These are phyloP conservation scores for Crax fasciolata DNA, from an alignment of 2,797 vertebrate species.

Conservation along the genomic window DNA sequence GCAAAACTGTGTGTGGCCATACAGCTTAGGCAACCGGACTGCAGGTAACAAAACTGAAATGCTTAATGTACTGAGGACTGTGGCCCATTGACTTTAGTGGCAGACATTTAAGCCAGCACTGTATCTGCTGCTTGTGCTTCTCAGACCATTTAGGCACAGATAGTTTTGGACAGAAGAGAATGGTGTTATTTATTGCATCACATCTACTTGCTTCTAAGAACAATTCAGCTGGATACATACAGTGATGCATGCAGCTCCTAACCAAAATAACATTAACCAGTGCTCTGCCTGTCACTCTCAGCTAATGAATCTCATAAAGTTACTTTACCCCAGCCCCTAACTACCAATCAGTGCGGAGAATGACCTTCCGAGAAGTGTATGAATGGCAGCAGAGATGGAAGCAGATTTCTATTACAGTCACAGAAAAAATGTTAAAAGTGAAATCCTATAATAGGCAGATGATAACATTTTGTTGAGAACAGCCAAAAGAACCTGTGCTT, in stretches of 20 bases:
- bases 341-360: background rate
- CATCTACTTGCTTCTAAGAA: background rate
- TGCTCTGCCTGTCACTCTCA: background rate
- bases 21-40: background rate
- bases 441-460: background rate
- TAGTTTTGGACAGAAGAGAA: background rate
- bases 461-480: background rate
- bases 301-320: background rate
- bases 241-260: background rate
- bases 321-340: background rate
- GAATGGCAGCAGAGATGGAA: background rate
- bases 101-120: background rate
- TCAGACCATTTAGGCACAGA: background rate
- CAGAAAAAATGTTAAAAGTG: background rate
- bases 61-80: background rate
- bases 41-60: background rate
- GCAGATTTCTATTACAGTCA: background rate
- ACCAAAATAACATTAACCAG: background rate
- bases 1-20: fast-evolving
- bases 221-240: background rate
- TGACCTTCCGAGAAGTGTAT: background rate
- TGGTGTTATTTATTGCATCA: background rate
- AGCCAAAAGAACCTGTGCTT: background rate
- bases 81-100: background rate
- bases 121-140: background rate